phyloP scores from a whole-genome alignment of 2,888 invertebrate genomes.

The Proisotoma minuta region DNA sequence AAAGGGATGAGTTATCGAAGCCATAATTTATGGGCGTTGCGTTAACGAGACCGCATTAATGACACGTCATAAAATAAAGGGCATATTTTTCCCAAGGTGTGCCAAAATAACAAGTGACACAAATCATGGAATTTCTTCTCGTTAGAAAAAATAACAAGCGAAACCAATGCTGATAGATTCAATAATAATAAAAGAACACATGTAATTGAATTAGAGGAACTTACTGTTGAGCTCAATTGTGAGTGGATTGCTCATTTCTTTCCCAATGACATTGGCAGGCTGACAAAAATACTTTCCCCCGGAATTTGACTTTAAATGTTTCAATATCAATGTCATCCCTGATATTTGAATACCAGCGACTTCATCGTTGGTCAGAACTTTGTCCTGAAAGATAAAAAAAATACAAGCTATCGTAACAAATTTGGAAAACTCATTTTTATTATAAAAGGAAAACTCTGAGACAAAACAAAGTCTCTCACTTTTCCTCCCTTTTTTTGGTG shows the following conservation, averaged over 20 bases:
- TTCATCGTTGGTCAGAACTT: slow-evolving; percentile 62
- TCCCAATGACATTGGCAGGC: slow-evolving; percentile 74
- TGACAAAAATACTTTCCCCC: slow-evolving; percentile 76
- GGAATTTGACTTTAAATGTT: slow-evolving; percentile 64
- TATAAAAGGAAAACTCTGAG: neutral
- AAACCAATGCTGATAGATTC: too few species aligned
- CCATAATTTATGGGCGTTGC: slow-evolving; percentile 44
- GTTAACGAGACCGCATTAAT: slow-evolving; percentile 44
- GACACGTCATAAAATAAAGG: slow-evolving; percentile 45
- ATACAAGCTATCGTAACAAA: too few species aligned
- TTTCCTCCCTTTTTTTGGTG: neutral
- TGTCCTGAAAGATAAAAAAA: slow-evolving; percentile 56
- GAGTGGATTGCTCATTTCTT: slow-evolving; percentile 69
- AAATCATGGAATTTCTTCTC: neutral
- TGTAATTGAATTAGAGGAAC: slow-evolving; percentile 51
- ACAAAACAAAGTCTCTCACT: neutral
- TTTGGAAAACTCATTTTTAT: too few species aligned
- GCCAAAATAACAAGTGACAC: neutral
- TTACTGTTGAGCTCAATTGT: slow-evolving; percentile 73
- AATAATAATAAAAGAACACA: neutral
- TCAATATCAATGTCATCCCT: slow-evolving; percentile 64
- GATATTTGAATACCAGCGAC: slow-evolving; percentile 63
- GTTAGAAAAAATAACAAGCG: neutral
- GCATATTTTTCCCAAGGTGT: too few species aligned
- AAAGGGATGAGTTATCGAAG: slow-evolving; percentile 30